Evolutionary conservation across 2,888 invertebrate genomes (phyloP).

Genomic region (Xylota sylvarum): DNA sequence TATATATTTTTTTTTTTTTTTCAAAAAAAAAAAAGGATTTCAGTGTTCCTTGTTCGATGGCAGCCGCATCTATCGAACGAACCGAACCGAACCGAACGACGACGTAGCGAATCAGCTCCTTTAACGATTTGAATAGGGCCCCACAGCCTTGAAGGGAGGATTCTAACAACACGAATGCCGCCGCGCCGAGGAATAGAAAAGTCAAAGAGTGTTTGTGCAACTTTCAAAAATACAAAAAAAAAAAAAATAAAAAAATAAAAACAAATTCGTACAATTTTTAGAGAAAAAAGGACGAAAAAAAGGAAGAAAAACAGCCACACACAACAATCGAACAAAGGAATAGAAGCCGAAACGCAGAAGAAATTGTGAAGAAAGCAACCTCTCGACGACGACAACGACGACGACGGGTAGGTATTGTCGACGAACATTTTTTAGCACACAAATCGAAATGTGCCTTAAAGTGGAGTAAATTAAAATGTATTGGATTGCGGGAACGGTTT

Average conservation of each 20-base stretch:
- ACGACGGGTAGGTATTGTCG: no score
- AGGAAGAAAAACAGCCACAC: constrained; percentile 14
- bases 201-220: constrained; percentile 41
- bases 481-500: not conserved
- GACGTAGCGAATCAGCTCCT: constrained; percentile 49
- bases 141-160: not conserved
- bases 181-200: constrained; percentile 9
- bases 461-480: constrained; percentile 35
- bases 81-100: no score
- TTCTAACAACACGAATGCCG: constrained; percentile 16
- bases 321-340: constrained; percentile 11
- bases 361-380: not conserved
- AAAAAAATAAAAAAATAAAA: no score
- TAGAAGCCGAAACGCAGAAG: not conserved
- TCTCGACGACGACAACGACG: no score
- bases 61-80: constrained; percentile 27
- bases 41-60: constrained; percentile 31
- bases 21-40: constrained; percentile 43
- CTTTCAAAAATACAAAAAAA: constrained; percentile 32
- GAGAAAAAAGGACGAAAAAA: no score
- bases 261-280: constrained; percentile 15
- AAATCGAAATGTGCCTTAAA: constrained; percentile 13
- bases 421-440: not conserved
- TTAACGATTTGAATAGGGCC: constrained; percentile 47
- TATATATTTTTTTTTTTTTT: constrained; percentile 3